Conservation (phyloP, 1,140 invertebrate species). For the Drosophila oshimai region DNA sequence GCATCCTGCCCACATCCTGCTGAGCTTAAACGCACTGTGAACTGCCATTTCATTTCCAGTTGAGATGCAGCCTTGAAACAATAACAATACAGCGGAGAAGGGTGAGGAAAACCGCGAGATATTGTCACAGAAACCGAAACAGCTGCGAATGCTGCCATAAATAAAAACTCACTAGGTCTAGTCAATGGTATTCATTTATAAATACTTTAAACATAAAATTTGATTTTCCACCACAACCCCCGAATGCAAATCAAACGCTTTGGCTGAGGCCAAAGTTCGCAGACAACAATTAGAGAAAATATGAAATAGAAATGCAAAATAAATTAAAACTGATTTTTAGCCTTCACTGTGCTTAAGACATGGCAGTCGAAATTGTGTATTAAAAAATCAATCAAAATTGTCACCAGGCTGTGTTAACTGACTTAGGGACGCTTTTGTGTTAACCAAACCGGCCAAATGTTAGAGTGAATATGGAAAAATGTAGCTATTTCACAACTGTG, state of each 20-base stretch:
- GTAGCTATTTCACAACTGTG: background rate
- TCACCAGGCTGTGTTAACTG: too few relatives aligned
- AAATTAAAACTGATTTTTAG: too few relatives aligned
- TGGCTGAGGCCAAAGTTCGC: background rate
- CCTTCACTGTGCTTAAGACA: too few relatives aligned
- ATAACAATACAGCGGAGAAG: slow-evolving; percentile 6
- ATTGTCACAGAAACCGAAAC: slow-evolving; percentile 60
- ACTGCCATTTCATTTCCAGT: slow-evolving; percentile 32
- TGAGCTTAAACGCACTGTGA: slow-evolving; percentile 7
- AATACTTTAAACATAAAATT: slow-evolving; percentile 5
- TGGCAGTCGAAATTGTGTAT: background rate
- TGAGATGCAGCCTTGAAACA: slow-evolving; percentile 44
- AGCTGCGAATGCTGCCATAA: slow-evolving; percentile 49
- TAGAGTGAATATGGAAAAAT: background rate
- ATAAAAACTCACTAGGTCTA: slow-evolving; percentile 60
- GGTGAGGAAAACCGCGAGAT: slow-evolving; percentile 3
- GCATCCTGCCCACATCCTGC: slow-evolving; percentile 18
- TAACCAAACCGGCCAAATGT: background rate
- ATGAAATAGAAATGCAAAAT: background rate
- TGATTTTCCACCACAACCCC: slow-evolving; percentile 3
- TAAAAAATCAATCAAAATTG: background rate
- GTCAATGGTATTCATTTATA: slow-evolving; percentile 8
- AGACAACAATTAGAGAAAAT: slow-evolving; percentile 4
- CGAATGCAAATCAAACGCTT: background rate
- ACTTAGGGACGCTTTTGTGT: background rate